Conservation (phyloP, 2,888 invertebrate genomes). For the Onthophagus sagittarius region DNA sequence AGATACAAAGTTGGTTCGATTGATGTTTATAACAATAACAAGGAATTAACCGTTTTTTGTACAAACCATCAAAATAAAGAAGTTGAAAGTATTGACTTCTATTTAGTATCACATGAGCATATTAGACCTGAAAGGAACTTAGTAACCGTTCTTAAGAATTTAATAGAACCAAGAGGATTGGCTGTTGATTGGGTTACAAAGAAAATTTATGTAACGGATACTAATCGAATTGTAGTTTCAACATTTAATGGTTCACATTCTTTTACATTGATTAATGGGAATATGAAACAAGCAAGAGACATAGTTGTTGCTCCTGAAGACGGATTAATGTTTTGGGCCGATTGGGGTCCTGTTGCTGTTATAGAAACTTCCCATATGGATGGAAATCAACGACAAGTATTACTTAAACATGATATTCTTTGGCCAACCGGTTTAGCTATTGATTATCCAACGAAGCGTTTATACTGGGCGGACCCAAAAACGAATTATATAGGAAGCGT, state of each 20-base stretch:
- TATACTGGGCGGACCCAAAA: conserved; percentile 86
- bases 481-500: conserved; percentile 67
- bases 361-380: conserved; percentile 65
- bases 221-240: conserved; percentile 49
- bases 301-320: conserved; percentile 65
- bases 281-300: conserved; percentile 62
- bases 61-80: conserved; percentile 49
- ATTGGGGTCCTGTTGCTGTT: conserved; percentile 61
- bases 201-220: conserved; percentile 68
- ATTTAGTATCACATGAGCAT: conserved; percentile 31
- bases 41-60: conserved; percentile 47
- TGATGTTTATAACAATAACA: conserved; percentile 49
- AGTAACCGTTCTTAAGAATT: conserved; percentile 47
- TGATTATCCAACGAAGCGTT: conserved; percentile 66
- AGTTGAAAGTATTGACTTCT: conserved; percentile 45
- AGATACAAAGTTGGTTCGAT: conserved; percentile 55
- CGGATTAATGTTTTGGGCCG: conserved; percentile 73
- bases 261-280: conserved; percentile 52
- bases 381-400: conserved; percentile 50
- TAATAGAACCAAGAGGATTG: conserved; percentile 67
- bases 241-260: conserved; percentile 56
- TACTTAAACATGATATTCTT: conserved; percentile 56
- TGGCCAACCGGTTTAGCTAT: conserved; percentile 76
- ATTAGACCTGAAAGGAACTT: conserved; percentile 27
- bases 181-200: conserved; percentile 68